Evolutionary conservation across 2,888 invertebrate genomes (phyloP).

Genomic region (Oligia latruncula): DNA sequence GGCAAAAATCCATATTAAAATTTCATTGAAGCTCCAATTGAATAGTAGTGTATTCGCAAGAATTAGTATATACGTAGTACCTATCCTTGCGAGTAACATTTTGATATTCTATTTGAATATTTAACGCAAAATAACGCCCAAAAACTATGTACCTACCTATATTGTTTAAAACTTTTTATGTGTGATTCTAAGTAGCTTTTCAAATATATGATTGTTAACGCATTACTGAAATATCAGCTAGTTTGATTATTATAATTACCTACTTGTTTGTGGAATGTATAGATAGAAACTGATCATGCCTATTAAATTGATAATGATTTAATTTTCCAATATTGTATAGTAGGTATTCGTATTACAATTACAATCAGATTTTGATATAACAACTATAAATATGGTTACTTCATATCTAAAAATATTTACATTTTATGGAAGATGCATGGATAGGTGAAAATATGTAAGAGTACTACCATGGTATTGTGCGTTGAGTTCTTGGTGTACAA

Average conservation of each 20-base stretch:
- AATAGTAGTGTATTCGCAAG: neutral
- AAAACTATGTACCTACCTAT: neutral
- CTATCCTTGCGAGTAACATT: neutral
- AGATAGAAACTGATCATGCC: slow-evolving; percentile 57
- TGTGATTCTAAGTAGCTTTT: slow-evolving; percentile 9
- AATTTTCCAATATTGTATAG: slow-evolving; percentile 62
- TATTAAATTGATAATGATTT: slow-evolving; percentile 55
- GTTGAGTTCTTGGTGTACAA: slow-evolving; percentile 68
- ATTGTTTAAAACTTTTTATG: neutral
- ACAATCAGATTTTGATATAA: slow-evolving; percentile 70
- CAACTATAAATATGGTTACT: slow-evolving; percentile 69
- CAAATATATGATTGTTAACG: slow-evolving; percentile 3
- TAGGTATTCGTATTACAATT: slow-evolving; percentile 57
- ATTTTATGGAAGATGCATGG: slow-evolving; percentile 73
- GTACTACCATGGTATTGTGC: slow-evolving; percentile 73
- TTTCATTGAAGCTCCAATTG: neutral
- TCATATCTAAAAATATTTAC: slow-evolving; percentile 75
- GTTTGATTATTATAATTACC: slow-evolving; percentile 28
- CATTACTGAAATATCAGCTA: slow-evolving; percentile 17
- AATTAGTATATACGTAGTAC: neutral
- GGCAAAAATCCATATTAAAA: neutral
- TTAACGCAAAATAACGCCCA: slow-evolving; percentile 7
- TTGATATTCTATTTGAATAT: neutral
- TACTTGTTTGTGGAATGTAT: slow-evolving; percentile 65
- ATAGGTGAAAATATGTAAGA: slow-evolving; percentile 62